phyloP scores from a whole-genome alignment of 2,113 vertebrate species.

The Gadus chalcogrammus region DNA sequence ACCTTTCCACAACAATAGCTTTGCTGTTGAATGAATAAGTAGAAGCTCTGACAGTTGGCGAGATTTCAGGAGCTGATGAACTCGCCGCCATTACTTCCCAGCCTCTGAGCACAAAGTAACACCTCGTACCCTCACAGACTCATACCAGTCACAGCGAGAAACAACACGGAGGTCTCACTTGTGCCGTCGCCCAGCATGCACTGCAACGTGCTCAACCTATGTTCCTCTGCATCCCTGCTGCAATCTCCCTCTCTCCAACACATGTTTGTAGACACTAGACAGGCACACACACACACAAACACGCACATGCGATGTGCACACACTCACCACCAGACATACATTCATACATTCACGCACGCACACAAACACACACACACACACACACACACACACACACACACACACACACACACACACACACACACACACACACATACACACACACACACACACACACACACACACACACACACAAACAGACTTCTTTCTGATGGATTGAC shows the following conservation, averaged over 20 bases:
- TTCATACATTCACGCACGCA: neutral
- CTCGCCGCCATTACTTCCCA: constrained; percentile 9
- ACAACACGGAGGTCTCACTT: neutral
- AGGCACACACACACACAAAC: constrained; percentile 14
- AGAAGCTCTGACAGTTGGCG: constrained; percentile 52
- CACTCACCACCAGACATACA: neutral
- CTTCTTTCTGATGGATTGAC: neutral
- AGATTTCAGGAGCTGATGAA: constrained; percentile 46
- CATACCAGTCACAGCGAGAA: neutral
- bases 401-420: constrained; percentile 13
- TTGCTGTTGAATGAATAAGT: constrained; percentile 61
- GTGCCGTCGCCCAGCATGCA: neutral
- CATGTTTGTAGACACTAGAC: neutral
- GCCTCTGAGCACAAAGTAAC: constrained; percentile 11
- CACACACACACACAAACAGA: neutral
- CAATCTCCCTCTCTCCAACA: neutral
- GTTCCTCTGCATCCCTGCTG: neutral
- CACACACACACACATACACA: neutral
- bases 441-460: neutral
- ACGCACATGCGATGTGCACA: neutral
- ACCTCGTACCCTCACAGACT: neutral
- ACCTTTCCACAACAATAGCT: constrained; percentile 60
- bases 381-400: neutral
- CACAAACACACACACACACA: neutral
- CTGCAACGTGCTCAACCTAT: too few species aligned